phyloP scores from a whole-genome alignment of 2,113 vertebrate genomes.

The Coturnix japonica region DNA sequence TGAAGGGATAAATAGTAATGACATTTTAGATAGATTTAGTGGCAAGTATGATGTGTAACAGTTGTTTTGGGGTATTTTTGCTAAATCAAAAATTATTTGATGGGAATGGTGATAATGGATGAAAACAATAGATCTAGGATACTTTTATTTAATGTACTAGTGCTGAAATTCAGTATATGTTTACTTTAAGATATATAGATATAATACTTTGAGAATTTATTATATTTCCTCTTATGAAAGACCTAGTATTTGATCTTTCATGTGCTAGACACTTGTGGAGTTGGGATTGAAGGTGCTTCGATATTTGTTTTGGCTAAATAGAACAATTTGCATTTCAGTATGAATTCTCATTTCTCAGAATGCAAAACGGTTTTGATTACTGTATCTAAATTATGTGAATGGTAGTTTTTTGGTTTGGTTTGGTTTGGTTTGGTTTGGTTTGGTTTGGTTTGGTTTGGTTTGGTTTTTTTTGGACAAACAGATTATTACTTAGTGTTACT shows the following conservation, averaged over 20 bases:
- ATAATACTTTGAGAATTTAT: neutral
- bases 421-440: too few relatives aligned
- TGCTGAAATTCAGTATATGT: accelerated
- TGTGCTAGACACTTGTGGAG: neutral
- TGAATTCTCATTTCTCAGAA: neutral
- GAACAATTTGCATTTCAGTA: neutral
- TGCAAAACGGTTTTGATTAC: neutral
- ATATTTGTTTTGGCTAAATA: neutral
- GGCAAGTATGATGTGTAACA: neutral
- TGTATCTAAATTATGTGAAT: neutral
- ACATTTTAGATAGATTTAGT: neutral
- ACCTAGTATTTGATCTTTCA: neutral
- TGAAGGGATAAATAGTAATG: neutral
- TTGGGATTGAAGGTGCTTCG: neutral
- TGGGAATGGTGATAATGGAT: neutral
- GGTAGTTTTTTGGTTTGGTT: too few relatives aligned
- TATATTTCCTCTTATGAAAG: neutral
- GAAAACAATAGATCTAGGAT: neutral
- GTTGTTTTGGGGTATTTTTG: neutral
- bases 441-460: too few relatives aligned
- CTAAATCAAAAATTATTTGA: neutral
- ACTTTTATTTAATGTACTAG: neutral
- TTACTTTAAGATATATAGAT: neutral
- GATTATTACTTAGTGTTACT: neutral
- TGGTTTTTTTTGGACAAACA: neutral